A percentile compares a stretch with the other conserved stretches of the same genome.
Evolutionary conservation across 2,888 invertebrate genomes (phyloP).

Genomic region (Oscheius sp.): DNA sequence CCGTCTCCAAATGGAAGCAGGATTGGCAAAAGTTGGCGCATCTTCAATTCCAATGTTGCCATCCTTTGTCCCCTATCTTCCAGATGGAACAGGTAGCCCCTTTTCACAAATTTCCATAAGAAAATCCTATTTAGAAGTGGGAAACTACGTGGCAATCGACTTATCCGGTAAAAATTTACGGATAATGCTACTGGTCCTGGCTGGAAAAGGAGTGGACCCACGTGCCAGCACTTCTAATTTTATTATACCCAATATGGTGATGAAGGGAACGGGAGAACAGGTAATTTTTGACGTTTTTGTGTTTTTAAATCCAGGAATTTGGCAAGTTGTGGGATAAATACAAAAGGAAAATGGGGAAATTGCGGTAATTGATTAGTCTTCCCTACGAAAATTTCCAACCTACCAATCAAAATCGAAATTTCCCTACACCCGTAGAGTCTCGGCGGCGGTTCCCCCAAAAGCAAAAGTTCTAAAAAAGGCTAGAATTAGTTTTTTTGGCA

Average conservation of each 20-base stretch:
- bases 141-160: conserved; percentile 73
- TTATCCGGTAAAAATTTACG: conserved; percentile 73
- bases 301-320: no score
- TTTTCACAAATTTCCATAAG: neutral
- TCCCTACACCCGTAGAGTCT: no score
- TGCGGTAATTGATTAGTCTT: no score
- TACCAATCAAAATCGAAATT: no score
- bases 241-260: conserved; percentile 70
- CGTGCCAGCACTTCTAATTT: conserved; percentile 67
- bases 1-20: conserved; percentile 60
- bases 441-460: no score
- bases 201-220: conserved; percentile 60
- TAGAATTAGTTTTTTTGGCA: no score
- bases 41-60: conserved; percentile 73
- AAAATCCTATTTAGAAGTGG: conserved; percentile 62
- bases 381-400: no score
- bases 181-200: conserved; percentile 69
- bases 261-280: conserved; percentile 73
- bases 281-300: conserved; percentile 47
- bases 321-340: no score
- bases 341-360: no score
- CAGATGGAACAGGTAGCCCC: conserved; percentile 69
- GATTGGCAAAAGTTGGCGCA: conserved; percentile 44
- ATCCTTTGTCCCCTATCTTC: conserved; percentile 72
- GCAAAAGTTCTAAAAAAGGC: no score